A percentile compares a stretch with the other conserved stretches of the same genome.
Evolutionary conservation across 2,888 invertebrate genomes (phyloP).

Genomic region (Cosmopolites sordidus): DNA sequence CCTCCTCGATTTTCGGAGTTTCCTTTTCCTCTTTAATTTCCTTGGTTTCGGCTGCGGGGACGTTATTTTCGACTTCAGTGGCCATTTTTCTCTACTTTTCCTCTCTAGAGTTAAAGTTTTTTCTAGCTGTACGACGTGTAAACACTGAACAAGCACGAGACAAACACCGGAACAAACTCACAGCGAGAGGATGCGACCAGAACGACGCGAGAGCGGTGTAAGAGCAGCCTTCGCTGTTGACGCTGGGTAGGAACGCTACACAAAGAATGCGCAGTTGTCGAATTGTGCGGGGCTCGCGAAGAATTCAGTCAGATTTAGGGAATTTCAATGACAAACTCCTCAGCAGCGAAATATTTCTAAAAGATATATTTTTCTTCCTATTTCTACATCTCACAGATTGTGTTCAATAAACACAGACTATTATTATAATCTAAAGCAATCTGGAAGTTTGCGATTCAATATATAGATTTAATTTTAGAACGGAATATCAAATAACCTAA

Average conservation of each 20-base stretch:
- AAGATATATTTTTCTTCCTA: no score
- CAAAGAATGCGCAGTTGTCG: background rate
- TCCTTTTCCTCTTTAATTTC: constrained; percentile 52
- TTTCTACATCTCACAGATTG: no score
- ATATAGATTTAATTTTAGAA: background rate
- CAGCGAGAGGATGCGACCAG: constrained; percentile 7
- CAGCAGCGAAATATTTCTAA: no score
- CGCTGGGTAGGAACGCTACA: background rate
- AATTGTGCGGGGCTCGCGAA: no score
- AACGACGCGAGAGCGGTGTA: background rate
- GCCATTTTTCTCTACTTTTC: constrained; percentile 60
- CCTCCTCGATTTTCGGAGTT: constrained; percentile 49
- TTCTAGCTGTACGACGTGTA: no score
- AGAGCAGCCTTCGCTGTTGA: background rate
- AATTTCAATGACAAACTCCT: no score
- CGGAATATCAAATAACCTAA: background rate
- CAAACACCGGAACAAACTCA: constrained; percentile 14
- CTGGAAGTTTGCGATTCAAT: no score
- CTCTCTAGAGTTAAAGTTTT: no score
- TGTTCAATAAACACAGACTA: no score
- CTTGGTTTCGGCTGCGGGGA: constrained; percentile 60
- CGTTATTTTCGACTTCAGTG: constrained; percentile 71
- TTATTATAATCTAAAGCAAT: no score
- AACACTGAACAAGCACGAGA: constrained; percentile 18
- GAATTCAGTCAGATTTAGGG: no score